Evolutionary conservation across 2,113 vertebrate genomes (phyloP).

Genomic region (Cryptomyrus ogoouensis): DNA sequence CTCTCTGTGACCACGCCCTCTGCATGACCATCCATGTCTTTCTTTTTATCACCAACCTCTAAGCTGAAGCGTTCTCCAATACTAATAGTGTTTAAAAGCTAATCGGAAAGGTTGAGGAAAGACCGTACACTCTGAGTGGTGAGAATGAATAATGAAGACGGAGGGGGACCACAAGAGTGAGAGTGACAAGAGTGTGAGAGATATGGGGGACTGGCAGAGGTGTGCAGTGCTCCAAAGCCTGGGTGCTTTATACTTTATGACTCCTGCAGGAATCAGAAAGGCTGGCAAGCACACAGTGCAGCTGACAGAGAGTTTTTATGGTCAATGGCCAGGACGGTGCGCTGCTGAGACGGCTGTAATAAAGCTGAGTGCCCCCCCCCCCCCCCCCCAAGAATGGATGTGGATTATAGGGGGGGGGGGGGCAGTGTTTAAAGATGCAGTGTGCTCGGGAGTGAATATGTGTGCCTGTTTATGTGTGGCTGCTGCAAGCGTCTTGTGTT

Average conservation of each 20-base stretch:
- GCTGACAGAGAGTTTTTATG: slow-evolving; percentile 63
- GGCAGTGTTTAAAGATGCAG: neutral
- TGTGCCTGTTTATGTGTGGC: neutral
- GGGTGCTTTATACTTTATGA: slow-evolving; percentile 63
- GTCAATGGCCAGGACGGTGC: slow-evolving; percentile 36
- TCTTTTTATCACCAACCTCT: neutral
- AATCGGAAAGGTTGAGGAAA: neutral
- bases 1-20: neutral
- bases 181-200: neutral
- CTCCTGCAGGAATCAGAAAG: slow-evolving; percentile 49
- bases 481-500: neutral
- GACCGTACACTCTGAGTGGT: neutral
- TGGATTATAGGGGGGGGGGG: slow-evolving; percentile 5
- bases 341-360: slow-evolving; percentile 41
- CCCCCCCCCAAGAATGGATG: slow-evolving; percentile 50
- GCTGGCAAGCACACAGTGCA: slow-evolving; percentile 52
- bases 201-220: slow-evolving; percentile 33
- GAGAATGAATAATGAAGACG: neutral
- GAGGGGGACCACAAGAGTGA: no score
- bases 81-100: neutral
- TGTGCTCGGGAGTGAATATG: neutral
- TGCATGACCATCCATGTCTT: neutral
- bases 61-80: neutral
- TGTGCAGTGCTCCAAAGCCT: slow-evolving; percentile 50
- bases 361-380: slow-evolving; percentile 60